Evolutionary conservation across 2,797 vertebrate species (phyloP).

Genomic region (Lepilemur ruficaudatus): DNA sequence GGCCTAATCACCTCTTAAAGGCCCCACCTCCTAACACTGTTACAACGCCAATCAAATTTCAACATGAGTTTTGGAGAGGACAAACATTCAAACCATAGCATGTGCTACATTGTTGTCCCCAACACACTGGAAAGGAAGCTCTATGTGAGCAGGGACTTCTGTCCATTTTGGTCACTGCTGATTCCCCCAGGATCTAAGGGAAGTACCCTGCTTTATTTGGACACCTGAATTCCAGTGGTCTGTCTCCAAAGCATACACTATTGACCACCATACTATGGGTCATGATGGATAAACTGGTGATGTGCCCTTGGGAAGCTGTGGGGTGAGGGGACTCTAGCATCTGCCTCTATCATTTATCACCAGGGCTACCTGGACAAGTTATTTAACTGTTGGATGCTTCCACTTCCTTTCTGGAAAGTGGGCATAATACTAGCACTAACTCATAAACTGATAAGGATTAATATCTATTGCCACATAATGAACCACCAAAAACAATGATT

Average conservation of each 20-base stretch:
- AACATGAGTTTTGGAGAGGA: background rate
- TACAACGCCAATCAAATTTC: background rate
- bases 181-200: background rate
- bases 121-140: background rate
- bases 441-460: background rate
- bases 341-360: background rate
- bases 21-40: background rate
- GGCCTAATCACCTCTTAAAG: background rate
- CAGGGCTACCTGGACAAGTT: background rate
- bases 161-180: background rate
- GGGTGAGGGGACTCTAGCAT: background rate
- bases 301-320: background rate
- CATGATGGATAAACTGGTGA: background rate
- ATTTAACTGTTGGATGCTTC: background rate
- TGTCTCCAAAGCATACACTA: background rate
- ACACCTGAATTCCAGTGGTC: background rate
- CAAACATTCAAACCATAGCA: background rate
- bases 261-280: fast-evolving
- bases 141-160: background rate
- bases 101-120: background rate
- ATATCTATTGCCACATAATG: background rate
- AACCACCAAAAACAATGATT: background rate
- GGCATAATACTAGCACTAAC: background rate
- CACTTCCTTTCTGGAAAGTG: background rate
- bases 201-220: background rate